Conservation (phyloP, 2,797 vertebrate genomes). For the Furcifer pardalis region DNA sequence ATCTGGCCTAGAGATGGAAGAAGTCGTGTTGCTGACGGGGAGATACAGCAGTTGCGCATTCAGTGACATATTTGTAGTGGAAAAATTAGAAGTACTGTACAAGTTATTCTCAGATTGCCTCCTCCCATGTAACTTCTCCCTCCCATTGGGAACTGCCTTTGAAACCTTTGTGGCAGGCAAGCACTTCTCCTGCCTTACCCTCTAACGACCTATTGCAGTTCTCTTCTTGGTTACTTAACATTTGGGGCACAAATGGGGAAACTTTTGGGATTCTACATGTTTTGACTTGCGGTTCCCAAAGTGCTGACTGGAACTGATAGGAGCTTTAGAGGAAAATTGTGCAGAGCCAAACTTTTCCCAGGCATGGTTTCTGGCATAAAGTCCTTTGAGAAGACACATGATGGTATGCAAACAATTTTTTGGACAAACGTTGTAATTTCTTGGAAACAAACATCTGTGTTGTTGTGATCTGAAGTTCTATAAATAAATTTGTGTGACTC, state of each 20-base stretch:
- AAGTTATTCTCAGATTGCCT: not conserved
- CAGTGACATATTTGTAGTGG: not conserved
- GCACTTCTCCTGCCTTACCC: not conserved
- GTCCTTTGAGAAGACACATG: not conserved
- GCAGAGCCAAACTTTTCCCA: not conserved
- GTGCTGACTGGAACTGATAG: not conserved
- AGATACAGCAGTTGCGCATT: not conserved
- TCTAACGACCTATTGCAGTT: not conserved
- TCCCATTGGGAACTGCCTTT: not conserved
- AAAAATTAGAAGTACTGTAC: not conserved
- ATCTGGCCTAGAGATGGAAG: too few relatives aligned
- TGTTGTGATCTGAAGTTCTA: not conserved
- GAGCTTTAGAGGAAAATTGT: not conserved
- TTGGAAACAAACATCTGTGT: too few relatives aligned
- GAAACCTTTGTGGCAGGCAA: not conserved
- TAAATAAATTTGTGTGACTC: not conserved
- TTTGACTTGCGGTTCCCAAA: not conserved
- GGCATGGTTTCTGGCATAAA: too few relatives aligned
- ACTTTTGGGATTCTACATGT: not conserved
- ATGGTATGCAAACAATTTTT: not conserved
- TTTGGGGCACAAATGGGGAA: not conserved
- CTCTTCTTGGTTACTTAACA: not conserved
- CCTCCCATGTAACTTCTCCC: not conserved
- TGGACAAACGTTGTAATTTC: not conserved
- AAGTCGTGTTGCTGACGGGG: not conserved